Evolutionary conservation across 30 jellyfish, hydroid and myxozoan species (phyloP), one percentile per base, ranked within the genome.

Genomic region (Pseudorhiza aurosa): DNA sequence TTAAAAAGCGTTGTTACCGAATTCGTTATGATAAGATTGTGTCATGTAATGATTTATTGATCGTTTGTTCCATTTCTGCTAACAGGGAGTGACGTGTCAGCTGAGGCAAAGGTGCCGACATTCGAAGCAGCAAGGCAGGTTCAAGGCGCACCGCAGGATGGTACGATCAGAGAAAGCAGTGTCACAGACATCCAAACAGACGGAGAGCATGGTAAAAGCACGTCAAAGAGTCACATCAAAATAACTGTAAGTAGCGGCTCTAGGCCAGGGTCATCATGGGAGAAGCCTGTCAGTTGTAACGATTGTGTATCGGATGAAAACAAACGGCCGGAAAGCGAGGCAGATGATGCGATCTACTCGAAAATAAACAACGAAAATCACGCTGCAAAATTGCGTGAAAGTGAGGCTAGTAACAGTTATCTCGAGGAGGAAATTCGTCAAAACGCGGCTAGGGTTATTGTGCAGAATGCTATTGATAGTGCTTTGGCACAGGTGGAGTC

Each of bases 81-180:
- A 39, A 11, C 86, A 73, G 86, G 25, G 45, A 73, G 86, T 36
- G 86, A 73, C 35, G 73, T 73, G n/a, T 73, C 75, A 14, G 75
- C 35, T n/a, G 65, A 73, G 0, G 21, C 26, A 8, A 33, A 24
- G 15, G 57, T 73, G 8, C 86, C 86, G 15, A 29, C 74, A 25
- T 73, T 73, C 26, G 50, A 49, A 9, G 17, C 26, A n/a, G 17
- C 75, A 59, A 26, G 53, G 17, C 25, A 21, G 4, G 67, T 21
- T 21, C 9, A 53, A 53, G 67, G 14, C 19, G 5, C 39, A 29
- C 8, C 24, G 2, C 65, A 43, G 21, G 82, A 28, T 24, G 11
- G 2, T 10, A 37, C 7, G 4, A 31, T 44, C 8, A 68, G 31
- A 6, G 42, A 26, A 43, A 27, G 49, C 30, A 15, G 19, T 9